These are phyloP conservation scores for Kryptolebias ocellatus DNA, from an alignment of 2,797 vertebrate genomes.

Conservation along the genomic window DNA sequence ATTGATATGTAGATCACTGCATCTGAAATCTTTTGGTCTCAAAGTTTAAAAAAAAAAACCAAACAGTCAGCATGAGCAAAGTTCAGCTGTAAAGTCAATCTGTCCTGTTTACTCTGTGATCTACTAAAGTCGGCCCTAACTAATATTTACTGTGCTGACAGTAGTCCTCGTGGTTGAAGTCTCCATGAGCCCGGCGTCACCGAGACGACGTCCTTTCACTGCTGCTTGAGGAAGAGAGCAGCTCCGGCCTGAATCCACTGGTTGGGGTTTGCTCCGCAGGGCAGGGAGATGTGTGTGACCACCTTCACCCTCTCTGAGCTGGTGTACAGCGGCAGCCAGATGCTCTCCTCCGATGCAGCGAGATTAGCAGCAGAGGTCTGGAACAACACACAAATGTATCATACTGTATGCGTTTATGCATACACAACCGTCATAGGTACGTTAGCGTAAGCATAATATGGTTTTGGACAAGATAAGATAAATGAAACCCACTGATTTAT, in stretches of 20 bases:
- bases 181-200: not conserved
- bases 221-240: conserved; percentile 92
- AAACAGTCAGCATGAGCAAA: not conserved
- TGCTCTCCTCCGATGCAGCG: conserved; percentile 84
- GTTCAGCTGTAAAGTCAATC: conserved; percentile 8
- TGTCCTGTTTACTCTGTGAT: not conserved
- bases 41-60: conserved; percentile 16
- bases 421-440: not conserved
- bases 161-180: not conserved
- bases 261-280: conserved; percentile 86
- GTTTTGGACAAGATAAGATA: not conserved
- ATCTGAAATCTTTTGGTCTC: conserved; percentile 10
- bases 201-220: conserved; percentile 61
- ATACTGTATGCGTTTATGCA: not conserved
- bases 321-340: conserved; percentile 91
- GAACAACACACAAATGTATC: not conserved
- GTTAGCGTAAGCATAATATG: too few species aligned
- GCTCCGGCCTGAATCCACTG: conserved; percentile 95
- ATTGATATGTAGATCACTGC: conserved; percentile 7
- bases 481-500: too few species aligned
- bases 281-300: conserved; percentile 90
- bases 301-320: conserved; percentile 89
- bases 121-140: conserved; percentile 3
- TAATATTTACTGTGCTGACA: not conserved
- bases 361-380: conserved; percentile 51